phyloP scores from a whole-genome alignment of 2,797 vertebrate species.

The Aselliscus stoliczkanus region DNA sequence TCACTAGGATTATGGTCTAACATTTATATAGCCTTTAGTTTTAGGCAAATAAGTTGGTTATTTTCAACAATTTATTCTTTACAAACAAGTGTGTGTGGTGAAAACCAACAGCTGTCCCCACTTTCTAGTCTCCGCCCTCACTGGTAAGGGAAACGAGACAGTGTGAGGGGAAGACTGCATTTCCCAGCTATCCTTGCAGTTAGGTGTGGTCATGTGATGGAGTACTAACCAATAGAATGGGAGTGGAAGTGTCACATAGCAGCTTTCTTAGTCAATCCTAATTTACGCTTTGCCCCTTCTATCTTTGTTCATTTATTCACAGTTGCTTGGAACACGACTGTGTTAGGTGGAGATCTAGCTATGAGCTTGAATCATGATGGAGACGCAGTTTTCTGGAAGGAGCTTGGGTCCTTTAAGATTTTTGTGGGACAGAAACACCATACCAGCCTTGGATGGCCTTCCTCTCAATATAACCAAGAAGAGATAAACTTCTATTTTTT shows the following conservation, averaged over 20 bases:
- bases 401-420: not conserved
- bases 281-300: not conserved
- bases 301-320: not conserved
- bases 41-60: not conserved
- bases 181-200: not conserved
- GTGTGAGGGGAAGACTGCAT: rapidly evolving
- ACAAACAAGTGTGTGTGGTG: not conserved
- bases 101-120: not conserved
- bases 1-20: not conserved
- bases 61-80: not conserved
- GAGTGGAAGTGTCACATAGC: not conserved
- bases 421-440: not conserved
- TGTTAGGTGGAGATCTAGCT: not conserved
- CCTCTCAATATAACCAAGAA: not conserved
- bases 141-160: not conserved
- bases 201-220: not conserved
- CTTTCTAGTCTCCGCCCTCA: not conserved
- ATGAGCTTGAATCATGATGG: not conserved
- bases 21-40: not conserved
- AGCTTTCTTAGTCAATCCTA: not conserved
- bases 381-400: not conserved
- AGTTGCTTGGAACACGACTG: not conserved
- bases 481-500: not conserved
- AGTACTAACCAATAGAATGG: not conserved
- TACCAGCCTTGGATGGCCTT: not conserved